phyloP scores from a whole-genome alignment of 2,797 vertebrate genomes.

The Odontamblyopus lacepedii region DNA sequence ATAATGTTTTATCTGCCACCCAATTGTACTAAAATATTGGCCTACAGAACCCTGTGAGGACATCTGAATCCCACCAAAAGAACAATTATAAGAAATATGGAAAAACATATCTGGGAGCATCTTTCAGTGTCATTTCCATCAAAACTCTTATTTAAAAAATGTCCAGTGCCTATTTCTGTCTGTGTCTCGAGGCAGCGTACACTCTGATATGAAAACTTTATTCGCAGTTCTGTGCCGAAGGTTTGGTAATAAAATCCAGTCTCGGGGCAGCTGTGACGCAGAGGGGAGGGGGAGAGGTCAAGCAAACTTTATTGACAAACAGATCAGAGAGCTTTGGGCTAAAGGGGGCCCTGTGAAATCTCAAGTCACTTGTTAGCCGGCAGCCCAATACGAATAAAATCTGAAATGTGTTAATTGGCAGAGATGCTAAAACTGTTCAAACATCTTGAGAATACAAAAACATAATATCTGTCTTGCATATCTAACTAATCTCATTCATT shows the following conservation, averaged over 20 bases:
- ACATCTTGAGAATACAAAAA: no score
- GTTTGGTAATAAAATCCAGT: conserved; percentile 65
- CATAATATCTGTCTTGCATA: no score
- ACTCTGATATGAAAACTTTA: conserved; percentile 37
- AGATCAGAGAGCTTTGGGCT: conserved; percentile 28
- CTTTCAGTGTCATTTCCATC: background rate
- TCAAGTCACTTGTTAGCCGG: background rate
- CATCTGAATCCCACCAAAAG: no score
- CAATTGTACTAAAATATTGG: no score
- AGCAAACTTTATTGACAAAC: conserved; percentile 56
- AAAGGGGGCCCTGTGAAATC: conserved; percentile 5
- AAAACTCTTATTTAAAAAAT: conserved; percentile 13
- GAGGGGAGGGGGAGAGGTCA: conserved; percentile 29
- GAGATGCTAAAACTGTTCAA: no score
- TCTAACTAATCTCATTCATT: no score
- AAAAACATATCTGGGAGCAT: no score
- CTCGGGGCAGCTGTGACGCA: conserved; percentile 46
- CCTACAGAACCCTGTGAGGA: no score
- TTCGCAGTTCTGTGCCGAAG: conserved; percentile 30
- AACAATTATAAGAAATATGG: no score
- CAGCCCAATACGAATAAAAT: background rate
- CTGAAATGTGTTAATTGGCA: background rate
- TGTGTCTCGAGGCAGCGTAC: conserved; percentile 20
- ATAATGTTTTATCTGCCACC: no score
- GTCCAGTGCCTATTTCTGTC: conserved; percentile 16